Base-by-base conservation (phyloP, 2,888 invertebrate genomes). In the Plagodis dolabraria region DNA sequence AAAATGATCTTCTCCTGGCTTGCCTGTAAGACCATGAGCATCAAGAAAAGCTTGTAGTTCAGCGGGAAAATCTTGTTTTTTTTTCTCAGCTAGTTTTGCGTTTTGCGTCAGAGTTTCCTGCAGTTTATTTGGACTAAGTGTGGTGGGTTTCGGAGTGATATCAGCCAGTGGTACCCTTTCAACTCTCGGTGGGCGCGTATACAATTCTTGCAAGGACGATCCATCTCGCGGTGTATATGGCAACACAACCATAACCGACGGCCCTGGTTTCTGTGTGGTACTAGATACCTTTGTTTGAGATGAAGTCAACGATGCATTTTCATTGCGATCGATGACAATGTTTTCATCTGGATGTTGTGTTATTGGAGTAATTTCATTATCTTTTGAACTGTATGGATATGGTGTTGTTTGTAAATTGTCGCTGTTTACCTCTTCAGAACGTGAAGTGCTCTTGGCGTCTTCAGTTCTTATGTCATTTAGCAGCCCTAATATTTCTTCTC, bases 401-500 rank as follows among this genome's bases (percentile, higher is more conserved):
- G 80, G 74, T 5, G 72, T 74, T 0, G 75, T 75, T 10, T 72
- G 67, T 40, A 64, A 68, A 38, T 64, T 43, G 65, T 76, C 74
- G 56, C 67, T 75, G 0, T 70, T 73, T 10, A 69, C 67, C 66
- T 82, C 80, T 54, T 65, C 80, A 0, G 84, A 80, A n/a, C 72
- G 60, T 5, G 83, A 78, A 53, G 72, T 53, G n/a, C 65, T 80
- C 60, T 83, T 89, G 6, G 87, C 82, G 69, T 94, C 94, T 74
- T 92, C 90, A 58, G 90, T 86, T 60, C 94, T 93, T 52, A 96
- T 95, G 68, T 96, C 96, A 66, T 95, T 94, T 6, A 96, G 81
- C 12, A 96, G 91, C 64, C 94, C 93, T 34, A 96, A 80, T 62
- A 96, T 96, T 76, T 96, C 95, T 7, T 94, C 93, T 71, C 95